These are phyloP conservation scores for Prochilodus magdalenae DNA, from an alignment of 2,113 vertebrate genomes.

Conservation along the genomic window DNA sequence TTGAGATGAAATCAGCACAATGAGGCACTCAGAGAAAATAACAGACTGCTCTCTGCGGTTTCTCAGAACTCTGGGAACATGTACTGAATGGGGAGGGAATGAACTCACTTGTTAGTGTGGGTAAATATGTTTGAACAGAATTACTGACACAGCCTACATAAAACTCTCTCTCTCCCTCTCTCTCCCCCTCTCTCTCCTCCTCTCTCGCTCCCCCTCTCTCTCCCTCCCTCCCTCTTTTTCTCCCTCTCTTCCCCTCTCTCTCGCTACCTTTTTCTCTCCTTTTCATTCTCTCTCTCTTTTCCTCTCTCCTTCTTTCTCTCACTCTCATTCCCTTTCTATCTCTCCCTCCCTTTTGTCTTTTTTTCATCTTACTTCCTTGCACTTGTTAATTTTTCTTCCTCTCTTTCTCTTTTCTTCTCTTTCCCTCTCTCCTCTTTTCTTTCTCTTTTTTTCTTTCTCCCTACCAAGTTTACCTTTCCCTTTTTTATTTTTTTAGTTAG, in stretches of 20 bases:
- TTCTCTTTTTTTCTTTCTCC: no score
- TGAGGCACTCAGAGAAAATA: slow-evolving; percentile 10
- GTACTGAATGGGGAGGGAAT: slow-evolving; percentile 6
- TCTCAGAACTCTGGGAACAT: slow-evolving; percentile 28
- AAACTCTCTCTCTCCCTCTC: not conserved
- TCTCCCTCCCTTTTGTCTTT: no score
- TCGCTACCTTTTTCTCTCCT: no score
- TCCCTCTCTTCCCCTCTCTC: no score
- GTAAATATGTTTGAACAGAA: slow-evolving; percentile 18
- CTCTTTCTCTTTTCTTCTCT: not conserved
- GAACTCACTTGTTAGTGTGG: not conserved
- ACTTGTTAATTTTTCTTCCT: not conserved
- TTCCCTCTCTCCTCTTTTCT: no score
- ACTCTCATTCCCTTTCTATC: not conserved
- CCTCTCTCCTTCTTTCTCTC: not conserved
- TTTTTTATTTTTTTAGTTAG: no score
- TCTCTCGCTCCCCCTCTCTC: no score
- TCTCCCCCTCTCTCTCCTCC: not conserved
- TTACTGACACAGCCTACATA: not conserved
- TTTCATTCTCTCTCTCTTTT: not conserved
- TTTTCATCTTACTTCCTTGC: not conserved
- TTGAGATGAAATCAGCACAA: slow-evolving; percentile 32
- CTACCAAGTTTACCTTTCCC: no score
- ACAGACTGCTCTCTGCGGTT: slow-evolving; percentile 12
- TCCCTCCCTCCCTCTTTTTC: no score